These are phyloP conservation scores for Phoebastria nigripes DNA, from an alignment of 2,797 vertebrate genomes.

Conservation along the genomic window DNA sequence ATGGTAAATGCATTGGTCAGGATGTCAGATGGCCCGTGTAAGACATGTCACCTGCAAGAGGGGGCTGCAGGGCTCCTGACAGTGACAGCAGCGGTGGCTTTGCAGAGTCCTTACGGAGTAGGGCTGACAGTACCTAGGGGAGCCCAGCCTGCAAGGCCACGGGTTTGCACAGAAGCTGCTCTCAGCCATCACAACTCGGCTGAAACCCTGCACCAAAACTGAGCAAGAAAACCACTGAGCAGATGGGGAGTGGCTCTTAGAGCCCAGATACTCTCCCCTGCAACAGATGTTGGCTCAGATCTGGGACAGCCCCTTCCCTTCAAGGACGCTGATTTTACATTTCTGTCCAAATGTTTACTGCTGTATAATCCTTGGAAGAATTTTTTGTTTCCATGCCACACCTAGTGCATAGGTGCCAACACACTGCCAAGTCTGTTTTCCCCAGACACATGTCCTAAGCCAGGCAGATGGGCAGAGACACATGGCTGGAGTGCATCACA, in stretches of 20 bases:
- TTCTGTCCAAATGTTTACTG: not conserved
- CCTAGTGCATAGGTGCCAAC: too few species aligned
- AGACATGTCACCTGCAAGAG: too few species aligned
- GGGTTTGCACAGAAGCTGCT: not conserved
- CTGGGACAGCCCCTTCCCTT: not conserved
- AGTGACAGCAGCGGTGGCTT: not conserved
- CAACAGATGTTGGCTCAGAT: not conserved
- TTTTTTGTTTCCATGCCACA: not conserved
- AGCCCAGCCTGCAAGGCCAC: accelerated
- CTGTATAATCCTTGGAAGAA: too few species aligned
- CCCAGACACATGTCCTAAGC: not conserved
- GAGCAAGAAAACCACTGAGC: not conserved
- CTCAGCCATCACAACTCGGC: not conserved
- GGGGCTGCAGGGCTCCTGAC: not conserved
- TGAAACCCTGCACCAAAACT: not conserved
- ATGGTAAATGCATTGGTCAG: not conserved
- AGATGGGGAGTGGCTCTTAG: not conserved
- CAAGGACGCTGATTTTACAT: not conserved
- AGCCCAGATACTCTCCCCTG: not conserved
- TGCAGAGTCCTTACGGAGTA: accelerated
- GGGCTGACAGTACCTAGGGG: not conserved
- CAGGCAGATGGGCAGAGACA: not conserved
- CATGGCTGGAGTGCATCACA: accelerated
- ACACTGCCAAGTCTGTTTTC: not conserved
- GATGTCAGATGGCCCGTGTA: not conserved